Evolutionary conservation across 1,140 invertebrate genomes (phyloP).

Genomic region (Armadillidium nasatum): DNA sequence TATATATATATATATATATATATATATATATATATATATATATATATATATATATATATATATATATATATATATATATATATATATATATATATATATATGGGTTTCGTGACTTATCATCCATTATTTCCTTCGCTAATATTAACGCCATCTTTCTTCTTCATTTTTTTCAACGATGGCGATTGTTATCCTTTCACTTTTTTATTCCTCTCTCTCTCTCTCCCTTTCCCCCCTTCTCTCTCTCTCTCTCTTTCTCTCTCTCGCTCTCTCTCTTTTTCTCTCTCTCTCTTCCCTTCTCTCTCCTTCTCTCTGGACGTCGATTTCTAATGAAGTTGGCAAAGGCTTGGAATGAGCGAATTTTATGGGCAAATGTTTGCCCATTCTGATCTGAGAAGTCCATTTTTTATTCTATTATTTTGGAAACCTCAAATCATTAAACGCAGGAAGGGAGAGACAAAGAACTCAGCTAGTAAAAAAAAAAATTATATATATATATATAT

Average conservation of each 20-base stretch:
- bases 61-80: no score
- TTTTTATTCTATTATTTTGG: not conserved
- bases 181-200: no score
- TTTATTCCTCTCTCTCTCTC: no score
- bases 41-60: no score
- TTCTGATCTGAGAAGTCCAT: not conserved
- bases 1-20: no score
- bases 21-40: no score
- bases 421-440: conserved; percentile 4
- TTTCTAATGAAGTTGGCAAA: not conserved
- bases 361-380: not conserved
- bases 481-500: no score
- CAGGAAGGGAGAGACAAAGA: not conserved
- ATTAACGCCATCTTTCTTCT: not conserved
- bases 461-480: no score
- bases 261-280: not conserved
- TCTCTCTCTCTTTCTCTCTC: not conserved
- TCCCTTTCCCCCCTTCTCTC: not conserved
- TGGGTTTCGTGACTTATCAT: not conserved
- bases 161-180: no score
- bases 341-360: not conserved
- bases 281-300: no score
- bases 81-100: no score
- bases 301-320: no score
- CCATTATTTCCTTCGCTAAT: not conserved